Evolutionary conservation across 2,888 invertebrate species (phyloP), one percentile per base, ranked within the genome.

Genomic region (Sylvicola fuscatus): DNA sequence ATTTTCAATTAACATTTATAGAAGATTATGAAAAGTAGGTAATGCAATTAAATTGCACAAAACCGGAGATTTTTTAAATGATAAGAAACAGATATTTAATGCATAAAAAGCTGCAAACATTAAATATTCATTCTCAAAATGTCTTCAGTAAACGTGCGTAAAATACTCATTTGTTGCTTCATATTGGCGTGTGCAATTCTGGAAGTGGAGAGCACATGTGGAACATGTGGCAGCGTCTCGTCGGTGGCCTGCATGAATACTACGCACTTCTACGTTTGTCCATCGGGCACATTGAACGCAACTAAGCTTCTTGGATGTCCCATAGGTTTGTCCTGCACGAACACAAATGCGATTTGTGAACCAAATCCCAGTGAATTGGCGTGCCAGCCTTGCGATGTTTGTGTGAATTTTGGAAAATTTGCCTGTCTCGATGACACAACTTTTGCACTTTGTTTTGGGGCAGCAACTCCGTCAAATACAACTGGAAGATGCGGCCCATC

Each of bases 401-500:
- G 38, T 27, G 33, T 14, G 8, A 7, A 10, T 11, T 21, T 29
- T 21, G 2, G 10, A 0, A 13, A 37, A 15, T 45, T 46, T 14
- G 41, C 45, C 2, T 48, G 48, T 27, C 0, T 47, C 12, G 40
- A 39, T 38, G 41, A 41, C 14, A 42, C 35, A 2, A 38, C 38
- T 2, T 47, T 45, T 35, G 44, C 40, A 6, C 42, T 39, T 32
- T 48, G 48, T 29, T 47, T 42, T 34, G 44, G 44, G 4, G 26
- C 28, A 3, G 11, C 7, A 2, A 37, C 16, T 12, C 35, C 39
- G 13, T 14, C 34, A 4, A 14, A 4, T 21, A 6, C 8, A 21
- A 21, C 8, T 21, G 21, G 21, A 21, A 21, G 21, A 4, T 21
- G 21, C 8, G 21, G 21, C 8, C 5, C 21, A 21, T 4, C 5